A percentile compares a stretch with the other conserved stretches of the same genome.
Conservation (phyloP, 2,113 vertebrate species). For the Noturus placidus region DNA sequence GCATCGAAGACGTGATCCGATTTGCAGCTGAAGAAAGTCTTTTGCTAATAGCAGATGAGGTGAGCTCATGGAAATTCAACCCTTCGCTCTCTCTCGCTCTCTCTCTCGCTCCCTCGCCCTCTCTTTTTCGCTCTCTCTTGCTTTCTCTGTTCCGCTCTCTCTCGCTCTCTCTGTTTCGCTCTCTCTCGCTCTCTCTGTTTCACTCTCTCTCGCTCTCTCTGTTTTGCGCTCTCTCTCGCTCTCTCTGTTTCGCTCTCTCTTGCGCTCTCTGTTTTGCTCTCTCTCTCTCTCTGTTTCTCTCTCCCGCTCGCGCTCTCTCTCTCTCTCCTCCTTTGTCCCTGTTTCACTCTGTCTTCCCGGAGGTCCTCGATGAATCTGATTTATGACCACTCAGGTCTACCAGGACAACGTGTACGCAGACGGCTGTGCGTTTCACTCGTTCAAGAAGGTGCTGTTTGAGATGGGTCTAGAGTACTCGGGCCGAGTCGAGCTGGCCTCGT, state of each 20-base stretch:
- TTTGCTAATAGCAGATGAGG: conserved; percentile 78
- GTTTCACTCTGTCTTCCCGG: background rate
- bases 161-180: too few relatives aligned
- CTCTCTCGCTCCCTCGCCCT: background rate
- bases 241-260: too few relatives aligned
- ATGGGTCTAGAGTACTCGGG: conserved; percentile 72
- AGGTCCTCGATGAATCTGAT: too few relatives aligned
- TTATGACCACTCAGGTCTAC: conserved; percentile 57
- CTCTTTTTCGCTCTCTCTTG: background rate
- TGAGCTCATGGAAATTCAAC: conserved; percentile 21
- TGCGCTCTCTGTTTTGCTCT: too few relatives aligned
- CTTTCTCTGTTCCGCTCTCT: too few relatives aligned
- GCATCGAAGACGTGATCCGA: conserved; percentile 61
- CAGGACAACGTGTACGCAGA: conserved; percentile 80
- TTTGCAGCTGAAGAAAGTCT: conserved; percentile 60
- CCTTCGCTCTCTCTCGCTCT: too few relatives aligned
- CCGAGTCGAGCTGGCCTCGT: conserved; percentile 76
- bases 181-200: too few relatives aligned
- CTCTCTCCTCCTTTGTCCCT: background rate
- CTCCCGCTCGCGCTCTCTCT: background rate
- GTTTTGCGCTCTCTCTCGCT: too few relatives aligned
- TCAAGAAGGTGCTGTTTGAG: conserved; percentile 81
- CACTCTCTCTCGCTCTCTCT: too few relatives aligned
- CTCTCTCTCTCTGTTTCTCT: too few relatives aligned
- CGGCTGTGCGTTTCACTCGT: conserved; percentile 78